Base-by-base conservation (phyloP, 2,888 invertebrate genomes). In the Seira musarum region DNA sequence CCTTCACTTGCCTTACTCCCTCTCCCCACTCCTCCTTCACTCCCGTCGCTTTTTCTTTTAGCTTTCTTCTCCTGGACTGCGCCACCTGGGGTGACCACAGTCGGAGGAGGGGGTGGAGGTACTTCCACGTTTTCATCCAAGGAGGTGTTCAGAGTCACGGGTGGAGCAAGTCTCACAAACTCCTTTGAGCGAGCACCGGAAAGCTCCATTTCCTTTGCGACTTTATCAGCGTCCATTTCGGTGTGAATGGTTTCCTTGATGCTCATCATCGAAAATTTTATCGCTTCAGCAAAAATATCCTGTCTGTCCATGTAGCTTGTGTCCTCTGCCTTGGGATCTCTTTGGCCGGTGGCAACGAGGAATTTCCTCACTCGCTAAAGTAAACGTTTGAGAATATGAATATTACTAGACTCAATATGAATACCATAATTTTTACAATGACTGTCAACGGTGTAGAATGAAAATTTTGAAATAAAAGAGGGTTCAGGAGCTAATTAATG, bases 271-370 rank as follows among this genome's bases (percentile, higher is more conserved):
- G 72, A 30, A 19, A 49, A 66, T 57, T 85, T 85, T n/a, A 85
- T 72, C 6, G 83, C 85, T 65, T 85, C 83, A 5, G 85, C 83
- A 73, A 82, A 84, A 10, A 83, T 6, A 17, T 85, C 84, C 67
- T 80, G 80, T 1, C 78, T 60, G 10, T 80, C 71, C 64, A 79
- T 68, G 22, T 71, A 68, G 3, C 15, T 61, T 15, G 74, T 66
- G 40, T 82, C 79, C n/a, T 75, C 57, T 0, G 60, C 25, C 66
- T 53, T 8, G 67, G 53, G 1, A 25, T 35, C 65, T 63, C 71
- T 5, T 21, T 78, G 66, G 15, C 64, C 63, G 15, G 72, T 22
- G 13, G 21, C 49, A 1, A 71, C 65, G 69, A 84, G 13, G 68
- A 76, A 83, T 19, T 77, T 71, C 35, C 77, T 77, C 15, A 84